Percentiles rank a stretch among this genome's conserved stretches.
These are phyloP conservation scores for Sinella curviseta DNA, from an alignment of 1,140 invertebrate genomes.

Conservation along the genomic window DNA sequence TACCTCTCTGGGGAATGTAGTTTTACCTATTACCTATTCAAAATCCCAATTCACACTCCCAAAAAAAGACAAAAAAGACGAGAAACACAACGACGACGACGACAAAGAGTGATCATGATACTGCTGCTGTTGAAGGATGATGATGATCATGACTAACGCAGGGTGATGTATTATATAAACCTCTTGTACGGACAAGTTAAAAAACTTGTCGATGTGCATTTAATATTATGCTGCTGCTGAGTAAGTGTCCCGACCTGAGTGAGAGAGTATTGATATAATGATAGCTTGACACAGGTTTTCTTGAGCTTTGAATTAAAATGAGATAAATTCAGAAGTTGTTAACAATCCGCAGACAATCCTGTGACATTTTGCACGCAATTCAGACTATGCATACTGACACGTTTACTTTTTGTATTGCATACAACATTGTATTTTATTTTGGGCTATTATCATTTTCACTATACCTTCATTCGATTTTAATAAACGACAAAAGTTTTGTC, in stretches of 20 bases:
- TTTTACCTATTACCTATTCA: too few relatives aligned
- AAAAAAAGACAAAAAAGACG: neutral
- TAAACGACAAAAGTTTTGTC: too few relatives aligned
- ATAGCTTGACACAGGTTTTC: neutral
- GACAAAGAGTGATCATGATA: neutral
- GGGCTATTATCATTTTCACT: too few relatives aligned
- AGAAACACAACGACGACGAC: neutral
- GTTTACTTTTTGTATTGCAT: too few relatives aligned
- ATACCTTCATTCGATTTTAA: too few relatives aligned
- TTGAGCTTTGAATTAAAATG: neutral
- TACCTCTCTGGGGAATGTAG: too few relatives aligned
- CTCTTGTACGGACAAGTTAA: neutral
- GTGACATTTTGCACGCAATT: too few relatives aligned
- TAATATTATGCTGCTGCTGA: neutral
- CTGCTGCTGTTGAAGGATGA: neutral
- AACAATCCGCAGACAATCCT: too few relatives aligned
- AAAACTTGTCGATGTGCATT: neutral
- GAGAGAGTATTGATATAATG: neutral
- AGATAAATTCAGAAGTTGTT: neutral
- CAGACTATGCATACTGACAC: too few relatives aligned
- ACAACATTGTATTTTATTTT: too few relatives aligned
- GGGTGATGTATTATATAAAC: neutral
- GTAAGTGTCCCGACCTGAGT: neutral
- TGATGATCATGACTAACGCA: too few relatives aligned
- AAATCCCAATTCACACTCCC: neutral